Percentiles rank a stretch among this genome's conserved stretches.
Conservation (phyloP, 2,888 invertebrate species). For the Nymphalis urticae region DNA sequence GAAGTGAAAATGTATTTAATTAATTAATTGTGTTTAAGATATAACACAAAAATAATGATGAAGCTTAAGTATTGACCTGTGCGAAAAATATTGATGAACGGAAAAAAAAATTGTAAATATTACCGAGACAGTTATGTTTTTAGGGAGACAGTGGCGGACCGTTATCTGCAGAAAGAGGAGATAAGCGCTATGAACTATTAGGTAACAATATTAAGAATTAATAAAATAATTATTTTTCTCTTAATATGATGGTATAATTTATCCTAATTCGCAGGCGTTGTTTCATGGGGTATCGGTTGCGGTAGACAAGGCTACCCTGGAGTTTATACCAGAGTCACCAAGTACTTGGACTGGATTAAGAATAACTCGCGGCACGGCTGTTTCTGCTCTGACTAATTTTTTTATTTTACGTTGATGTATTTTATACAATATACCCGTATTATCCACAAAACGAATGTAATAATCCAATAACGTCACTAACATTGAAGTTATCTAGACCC, state of each 20-base stretch:
- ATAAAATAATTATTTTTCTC: background rate
- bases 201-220: conserved; percentile 68
- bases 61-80: background rate
- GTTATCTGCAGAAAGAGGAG: conserved; percentile 84
- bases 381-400: conserved; percentile 83
- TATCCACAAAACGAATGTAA: conserved; percentile 18
- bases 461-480: conserved; percentile 14
- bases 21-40: too few relatives aligned
- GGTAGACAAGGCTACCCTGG: conserved; percentile 92
- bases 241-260: background rate
- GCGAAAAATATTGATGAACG: background rate
- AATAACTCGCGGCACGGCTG: conserved; percentile 89
- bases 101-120: conserved; percentile 2
- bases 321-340: conserved; percentile 91
- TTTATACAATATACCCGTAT: conserved; percentile 24
- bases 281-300: conserved; percentile 95
- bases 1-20: too few relatives aligned
- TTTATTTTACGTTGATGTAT: conserved; percentile 9
- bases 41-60: too few relatives aligned
- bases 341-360: conserved; percentile 90
- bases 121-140: conserved; percentile 25
- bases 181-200: conserved; percentile 89
- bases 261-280: conserved; percentile 81
- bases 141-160: conserved; percentile 92
- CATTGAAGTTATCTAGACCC: conserved; percentile 32